phyloP scores from a whole-genome alignment of 2,888 invertebrate genomes.

The Rhamnusium bicolor region DNA sequence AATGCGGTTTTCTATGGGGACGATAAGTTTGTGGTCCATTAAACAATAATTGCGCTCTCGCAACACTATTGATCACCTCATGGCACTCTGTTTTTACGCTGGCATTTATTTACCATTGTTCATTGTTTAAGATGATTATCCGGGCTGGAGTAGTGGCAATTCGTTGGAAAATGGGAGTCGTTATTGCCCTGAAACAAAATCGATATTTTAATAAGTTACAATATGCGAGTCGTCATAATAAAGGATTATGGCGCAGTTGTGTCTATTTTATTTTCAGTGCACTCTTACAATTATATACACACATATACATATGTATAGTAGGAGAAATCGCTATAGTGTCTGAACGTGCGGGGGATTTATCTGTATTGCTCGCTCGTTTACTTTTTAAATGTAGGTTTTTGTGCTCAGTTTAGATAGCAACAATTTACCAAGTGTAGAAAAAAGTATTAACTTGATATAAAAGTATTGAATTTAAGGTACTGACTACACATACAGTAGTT shows the following conservation, averaged over 20 bases:
- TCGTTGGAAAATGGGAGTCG: background rate
- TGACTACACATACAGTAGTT: no score
- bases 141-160: background rate
- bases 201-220: background rate
- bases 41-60: conserved; percentile 21
- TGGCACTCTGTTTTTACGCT: background rate
- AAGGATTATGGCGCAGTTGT: background rate
- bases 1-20: background rate
- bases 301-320: no score
- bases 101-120: background rate
- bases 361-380: no score
- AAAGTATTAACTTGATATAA: no score
- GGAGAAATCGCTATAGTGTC: no score
- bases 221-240: background rate
- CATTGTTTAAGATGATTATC: conserved; percentile 1
- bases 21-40: conserved; percentile 15
- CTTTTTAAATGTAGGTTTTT: no score
- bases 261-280: background rate
- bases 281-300: background rate
- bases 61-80: conserved; percentile 24
- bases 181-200: conserved; percentile 18
- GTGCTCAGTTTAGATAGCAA: no score
- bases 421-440: no score
- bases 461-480: no score
- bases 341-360: no score